phyloP scores from a whole-genome alignment of 2,888 invertebrate genomes.

The Hirudinaria manillensis region DNA sequence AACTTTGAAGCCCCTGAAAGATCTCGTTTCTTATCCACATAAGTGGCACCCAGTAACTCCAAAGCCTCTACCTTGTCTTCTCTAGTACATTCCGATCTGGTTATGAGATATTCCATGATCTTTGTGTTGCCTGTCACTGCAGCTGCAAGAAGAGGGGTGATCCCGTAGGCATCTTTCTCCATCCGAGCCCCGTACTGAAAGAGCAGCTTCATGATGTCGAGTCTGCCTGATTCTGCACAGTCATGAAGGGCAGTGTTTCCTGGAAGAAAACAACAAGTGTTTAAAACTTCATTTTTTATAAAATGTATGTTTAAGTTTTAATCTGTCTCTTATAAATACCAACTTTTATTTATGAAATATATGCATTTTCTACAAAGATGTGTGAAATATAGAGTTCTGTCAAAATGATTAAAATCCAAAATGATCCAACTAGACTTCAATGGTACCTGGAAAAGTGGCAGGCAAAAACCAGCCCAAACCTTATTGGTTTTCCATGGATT shows the following conservation, averaged over 20 bases:
- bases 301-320: too few species aligned
- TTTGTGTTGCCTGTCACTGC: slow-evolving; percentile 75
- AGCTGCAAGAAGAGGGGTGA: slow-evolving; percentile 89
- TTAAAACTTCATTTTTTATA: too few species aligned
- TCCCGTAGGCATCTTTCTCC: slow-evolving; percentile 89
- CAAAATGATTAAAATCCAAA: too few species aligned
- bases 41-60: slow-evolving; percentile 85
- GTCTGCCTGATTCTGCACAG: slow-evolving; percentile 88
- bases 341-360: too few species aligned
- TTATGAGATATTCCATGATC: slow-evolving; percentile 83
- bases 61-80: slow-evolving; percentile 74
- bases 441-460: too few species aligned
- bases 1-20: slow-evolving; percentile 76
- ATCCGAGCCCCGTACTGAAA: slow-evolving; percentile 80
- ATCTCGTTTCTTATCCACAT: slow-evolving; percentile 90
- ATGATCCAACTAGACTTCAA: too few species aligned
- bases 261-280: slow-evolving; percentile 38
- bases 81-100: slow-evolving; percentile 59
- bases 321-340: too few species aligned
- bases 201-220: slow-evolving; percentile 83
- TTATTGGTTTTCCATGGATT: too few species aligned
- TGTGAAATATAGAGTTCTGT: too few species aligned
- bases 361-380: too few species aligned
- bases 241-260: slow-evolving; percentile 93
- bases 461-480: too few species aligned